These are phyloP conservation scores for Acrobasis suavella DNA, from an alignment of 2,888 invertebrate species.

Conservation along the genomic window DNA sequence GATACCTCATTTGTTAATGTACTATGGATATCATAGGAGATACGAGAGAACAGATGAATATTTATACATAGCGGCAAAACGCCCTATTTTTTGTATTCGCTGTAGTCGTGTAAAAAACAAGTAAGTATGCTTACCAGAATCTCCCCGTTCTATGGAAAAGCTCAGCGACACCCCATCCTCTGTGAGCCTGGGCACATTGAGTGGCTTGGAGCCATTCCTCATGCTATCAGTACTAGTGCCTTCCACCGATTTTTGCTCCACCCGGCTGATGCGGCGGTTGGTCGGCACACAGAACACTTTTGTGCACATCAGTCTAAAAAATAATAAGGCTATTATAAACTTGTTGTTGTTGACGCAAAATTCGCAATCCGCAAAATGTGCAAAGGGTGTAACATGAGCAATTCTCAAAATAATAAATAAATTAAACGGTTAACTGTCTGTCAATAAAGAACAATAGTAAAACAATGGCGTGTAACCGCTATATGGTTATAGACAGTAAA, in stretches of 20 bases:
- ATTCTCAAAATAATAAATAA: background rate
- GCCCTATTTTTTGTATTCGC: no score
- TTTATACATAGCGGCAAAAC: no score
- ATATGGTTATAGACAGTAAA: no score
- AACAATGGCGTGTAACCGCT: no score
- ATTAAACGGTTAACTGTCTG: no score
- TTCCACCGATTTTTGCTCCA: constrained; percentile 47
- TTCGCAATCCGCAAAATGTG: background rate
- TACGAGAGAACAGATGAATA: no score
- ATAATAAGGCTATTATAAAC: background rate
- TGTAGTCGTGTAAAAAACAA: no score
- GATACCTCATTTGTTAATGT: no score
- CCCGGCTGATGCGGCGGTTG: constrained; percentile 53
- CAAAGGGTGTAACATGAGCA: background rate
- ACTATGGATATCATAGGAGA: no score
- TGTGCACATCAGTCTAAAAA: constrained; percentile 79
- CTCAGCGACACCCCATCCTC: constrained; percentile 71
- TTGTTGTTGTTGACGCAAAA: background rate
- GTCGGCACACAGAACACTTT: constrained; percentile 84
- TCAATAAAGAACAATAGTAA: no score
- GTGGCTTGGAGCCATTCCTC: constrained; percentile 49
- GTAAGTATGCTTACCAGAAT: constrained; percentile 59
- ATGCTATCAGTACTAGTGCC: constrained; percentile 37
- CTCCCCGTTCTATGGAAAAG: constrained; percentile 71
- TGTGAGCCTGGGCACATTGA: constrained; percentile 57